Conservation (phyloP, 2,113 vertebrate genomes). For the Eretmochelys imbricata region DNA sequence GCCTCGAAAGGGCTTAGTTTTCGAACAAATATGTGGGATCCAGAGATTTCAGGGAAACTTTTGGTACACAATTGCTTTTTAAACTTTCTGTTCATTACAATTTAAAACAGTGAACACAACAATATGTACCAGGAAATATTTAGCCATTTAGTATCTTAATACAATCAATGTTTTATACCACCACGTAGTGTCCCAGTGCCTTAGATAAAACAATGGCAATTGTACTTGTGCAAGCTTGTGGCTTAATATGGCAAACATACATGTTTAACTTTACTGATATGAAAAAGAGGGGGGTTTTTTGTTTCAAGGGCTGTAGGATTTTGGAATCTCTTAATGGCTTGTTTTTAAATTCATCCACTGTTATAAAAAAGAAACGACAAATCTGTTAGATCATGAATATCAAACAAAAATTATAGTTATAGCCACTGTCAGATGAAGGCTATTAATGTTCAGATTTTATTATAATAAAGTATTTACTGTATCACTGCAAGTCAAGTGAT, state of each 20-base stretch:
- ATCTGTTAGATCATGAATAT: neutral
- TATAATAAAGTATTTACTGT: neutral
- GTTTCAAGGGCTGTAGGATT: neutral
- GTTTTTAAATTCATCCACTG: neutral
- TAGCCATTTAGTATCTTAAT: neutral
- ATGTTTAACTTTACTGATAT: neutral
- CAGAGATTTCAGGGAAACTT: neutral
- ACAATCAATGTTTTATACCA: neutral
- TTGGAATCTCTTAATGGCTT: neutral
- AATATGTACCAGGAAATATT: slow-evolving; percentile 17
- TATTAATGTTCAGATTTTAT: neutral
- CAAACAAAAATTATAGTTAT: neutral
- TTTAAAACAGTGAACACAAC: slow-evolving; percentile 22
- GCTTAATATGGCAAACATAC: neutral
- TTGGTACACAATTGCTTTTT: neutral
- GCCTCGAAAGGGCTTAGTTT: slow-evolving; percentile 24
- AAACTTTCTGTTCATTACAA: slow-evolving; percentile 13
- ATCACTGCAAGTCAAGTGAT: neutral
- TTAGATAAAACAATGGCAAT: neutral
- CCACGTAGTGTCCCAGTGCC: neutral
- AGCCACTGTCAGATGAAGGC: neutral
- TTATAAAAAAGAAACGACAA: neutral
- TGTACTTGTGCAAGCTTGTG: neutral
- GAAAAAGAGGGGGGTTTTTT: neutral
- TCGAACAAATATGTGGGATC: neutral